These are phyloP conservation scores for Catajapyx aquilonaris DNA, from an alignment of 1,140 invertebrate species.

Conservation along the genomic window DNA sequence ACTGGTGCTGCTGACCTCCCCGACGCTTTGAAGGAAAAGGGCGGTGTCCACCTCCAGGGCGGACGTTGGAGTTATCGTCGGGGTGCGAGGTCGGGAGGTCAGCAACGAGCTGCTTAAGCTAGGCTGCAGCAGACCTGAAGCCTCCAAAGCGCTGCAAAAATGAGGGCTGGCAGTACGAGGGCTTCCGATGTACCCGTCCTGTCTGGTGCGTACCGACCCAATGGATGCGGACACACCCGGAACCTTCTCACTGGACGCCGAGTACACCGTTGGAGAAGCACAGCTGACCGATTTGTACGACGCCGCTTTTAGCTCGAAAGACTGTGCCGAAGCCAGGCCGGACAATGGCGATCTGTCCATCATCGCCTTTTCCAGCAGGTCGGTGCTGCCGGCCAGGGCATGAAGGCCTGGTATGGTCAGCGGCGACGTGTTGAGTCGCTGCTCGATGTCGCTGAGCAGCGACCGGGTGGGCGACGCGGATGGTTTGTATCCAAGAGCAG, in stretches of 20 bases:
- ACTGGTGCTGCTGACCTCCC: too few relatives aligned
- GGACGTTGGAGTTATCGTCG: too few relatives aligned
- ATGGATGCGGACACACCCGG: conserved; percentile 35
- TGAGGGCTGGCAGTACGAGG: conserved; percentile 17
- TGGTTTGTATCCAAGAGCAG: conserved; percentile 20
- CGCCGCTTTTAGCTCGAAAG: conserved; percentile 21
- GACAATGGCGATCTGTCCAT: background rate
- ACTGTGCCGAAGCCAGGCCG: too few relatives aligned
- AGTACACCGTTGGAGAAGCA: conserved; percentile 25
- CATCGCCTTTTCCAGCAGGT: background rate
- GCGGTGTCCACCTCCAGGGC: too few relatives aligned
- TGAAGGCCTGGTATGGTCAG: conserved; percentile 1
- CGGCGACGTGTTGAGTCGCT: too few relatives aligned
- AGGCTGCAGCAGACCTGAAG: too few relatives aligned
- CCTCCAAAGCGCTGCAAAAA: too few relatives aligned
- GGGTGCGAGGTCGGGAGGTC: too few relatives aligned
- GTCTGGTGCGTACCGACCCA: conserved; percentile 35
- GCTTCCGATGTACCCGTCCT: conserved; percentile 35
- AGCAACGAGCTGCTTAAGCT: too few relatives aligned
- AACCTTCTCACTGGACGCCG: conserved; percentile 26
- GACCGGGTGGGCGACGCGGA: conserved; percentile 7
- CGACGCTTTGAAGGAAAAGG: too few relatives aligned
- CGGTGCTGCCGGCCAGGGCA: background rate
- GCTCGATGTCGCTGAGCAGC: conserved; percentile 2
- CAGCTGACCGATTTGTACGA: conserved; percentile 25